Conservation (phyloP, 2,113 vertebrate species). For the Solea solea region DNA sequence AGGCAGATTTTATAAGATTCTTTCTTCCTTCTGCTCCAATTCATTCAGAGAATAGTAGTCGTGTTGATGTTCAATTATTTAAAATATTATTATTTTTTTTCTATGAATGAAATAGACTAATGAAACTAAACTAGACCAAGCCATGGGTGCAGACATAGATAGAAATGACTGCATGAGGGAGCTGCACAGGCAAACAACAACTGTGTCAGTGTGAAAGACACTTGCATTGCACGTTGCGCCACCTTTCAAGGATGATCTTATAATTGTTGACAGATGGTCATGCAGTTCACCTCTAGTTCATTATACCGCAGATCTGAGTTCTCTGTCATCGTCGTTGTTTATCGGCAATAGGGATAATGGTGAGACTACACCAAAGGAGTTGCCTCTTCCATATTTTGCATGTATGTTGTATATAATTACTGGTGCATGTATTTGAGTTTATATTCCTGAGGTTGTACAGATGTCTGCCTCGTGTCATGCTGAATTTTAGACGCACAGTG, state of each 20-base stretch:
- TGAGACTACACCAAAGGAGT: background rate
- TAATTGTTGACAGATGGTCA: background rate
- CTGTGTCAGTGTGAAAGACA: background rate
- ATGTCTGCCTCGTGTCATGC: background rate
- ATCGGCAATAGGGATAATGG: background rate
- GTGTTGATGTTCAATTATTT: too few species aligned
- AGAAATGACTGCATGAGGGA: background rate
- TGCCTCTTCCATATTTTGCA: background rate
- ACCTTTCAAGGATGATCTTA: background rate
- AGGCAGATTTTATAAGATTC: too few species aligned
- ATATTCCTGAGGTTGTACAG: background rate
- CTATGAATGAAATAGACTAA: too few species aligned
- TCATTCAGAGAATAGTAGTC: too few species aligned
- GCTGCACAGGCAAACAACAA: background rate
- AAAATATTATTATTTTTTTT: too few species aligned
- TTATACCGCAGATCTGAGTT: background rate
- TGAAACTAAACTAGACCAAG: too few species aligned
- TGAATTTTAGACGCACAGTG: background rate
- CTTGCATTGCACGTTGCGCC: background rate
- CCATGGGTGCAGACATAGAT: too few species aligned
- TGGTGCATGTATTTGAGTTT: background rate
- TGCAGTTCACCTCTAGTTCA: too few species aligned
- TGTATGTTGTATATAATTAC: background rate
- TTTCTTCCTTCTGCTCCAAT: too few species aligned
- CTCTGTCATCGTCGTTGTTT: background rate